Evolutionary conservation across 64 coral and sea anemone species (phyloP).

Genomic region (Platygyra sinensis): DNA sequence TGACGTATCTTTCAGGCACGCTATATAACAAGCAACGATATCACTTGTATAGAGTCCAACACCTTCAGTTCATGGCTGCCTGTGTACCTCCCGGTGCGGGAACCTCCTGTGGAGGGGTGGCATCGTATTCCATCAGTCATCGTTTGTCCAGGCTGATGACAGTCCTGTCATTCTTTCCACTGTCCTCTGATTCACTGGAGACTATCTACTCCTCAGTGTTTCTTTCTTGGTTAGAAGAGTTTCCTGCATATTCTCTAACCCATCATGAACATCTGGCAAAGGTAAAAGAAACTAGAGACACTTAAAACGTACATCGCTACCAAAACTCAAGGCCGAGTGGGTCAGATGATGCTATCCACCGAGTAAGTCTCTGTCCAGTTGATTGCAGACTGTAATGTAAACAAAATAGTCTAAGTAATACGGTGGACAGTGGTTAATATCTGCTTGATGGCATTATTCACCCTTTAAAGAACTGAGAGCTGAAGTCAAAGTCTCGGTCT

Average conservation of each 20-base stretch:
- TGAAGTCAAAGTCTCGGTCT: too few relatives aligned
- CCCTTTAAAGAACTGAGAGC: too few relatives aligned
- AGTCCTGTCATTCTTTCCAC: slow-evolving; percentile 80
- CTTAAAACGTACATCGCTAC: not conserved
- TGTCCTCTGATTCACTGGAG: slow-evolving; percentile 66
- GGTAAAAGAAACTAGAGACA: slow-evolving; percentile 25
- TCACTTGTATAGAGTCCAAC: slow-evolving; percentile 62
- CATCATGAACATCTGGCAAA: slow-evolving; percentile 81
- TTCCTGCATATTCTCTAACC: slow-evolving; percentile 92
- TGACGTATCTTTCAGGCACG: slow-evolving; percentile 43
- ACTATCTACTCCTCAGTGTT: slow-evolving; percentile 74
- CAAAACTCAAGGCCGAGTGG: too few relatives aligned
- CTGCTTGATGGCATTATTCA: too few relatives aligned
- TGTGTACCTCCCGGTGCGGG: slow-evolving; percentile 77
- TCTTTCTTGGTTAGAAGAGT: slow-evolving; percentile 87
- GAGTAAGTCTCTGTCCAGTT: too few relatives aligned
- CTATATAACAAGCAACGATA: slow-evolving; percentile 85
- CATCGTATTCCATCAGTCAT: slow-evolving; percentile 74
- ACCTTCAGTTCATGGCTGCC: slow-evolving; percentile 79
- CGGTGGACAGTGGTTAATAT: too few relatives aligned
- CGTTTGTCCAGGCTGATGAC: slow-evolving; percentile 92
- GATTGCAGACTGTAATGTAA: too few relatives aligned
- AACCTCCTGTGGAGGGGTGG: slow-evolving; percentile 74
- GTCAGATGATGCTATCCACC: too few relatives aligned
- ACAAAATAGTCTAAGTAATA: too few relatives aligned